phyloP scores from a whole-genome alignment of 1,140 invertebrate genomes.

The Dendroctonus valens region DNA sequence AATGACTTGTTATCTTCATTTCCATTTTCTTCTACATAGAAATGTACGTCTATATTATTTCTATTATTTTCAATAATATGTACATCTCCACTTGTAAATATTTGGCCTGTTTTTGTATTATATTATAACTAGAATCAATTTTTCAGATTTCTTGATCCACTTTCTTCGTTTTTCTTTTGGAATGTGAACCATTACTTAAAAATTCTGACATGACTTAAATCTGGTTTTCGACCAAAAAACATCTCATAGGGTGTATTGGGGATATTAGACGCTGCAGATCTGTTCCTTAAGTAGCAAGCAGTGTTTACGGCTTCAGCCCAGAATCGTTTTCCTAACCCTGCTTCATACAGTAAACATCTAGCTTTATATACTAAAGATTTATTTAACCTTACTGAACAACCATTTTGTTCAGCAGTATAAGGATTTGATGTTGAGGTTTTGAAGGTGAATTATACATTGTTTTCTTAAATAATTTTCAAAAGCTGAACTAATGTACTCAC shows the following conservation, averaged over 20 bases:
- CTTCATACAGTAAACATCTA: slow-evolving; percentile 47
- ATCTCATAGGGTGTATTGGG: slow-evolving; percentile 37
- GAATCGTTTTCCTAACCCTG: slow-evolving; percentile 41
- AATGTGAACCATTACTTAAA: slow-evolving; percentile 46
- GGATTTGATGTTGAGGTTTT: slow-evolving; percentile 39
- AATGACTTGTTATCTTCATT: not conserved
- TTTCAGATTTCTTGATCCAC: slow-evolving; percentile 38
- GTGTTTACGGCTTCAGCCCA: slow-evolving; percentile 52
- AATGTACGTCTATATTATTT: not conserved
- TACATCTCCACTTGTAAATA: slow-evolving; percentile 43
- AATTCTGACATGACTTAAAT: slow-evolving; percentile 42
- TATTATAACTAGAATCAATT: slow-evolving; percentile 37
- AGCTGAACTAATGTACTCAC: slow-evolving; percentile 39
- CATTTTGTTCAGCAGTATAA: slow-evolving; percentile 52
- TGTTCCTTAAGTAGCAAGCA: slow-evolving; percentile 52
- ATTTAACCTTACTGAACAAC: slow-evolving; percentile 49
- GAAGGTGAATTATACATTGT: slow-evolving; percentile 38
- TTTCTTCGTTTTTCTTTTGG: slow-evolving; percentile 41
- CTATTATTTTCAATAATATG: slow-evolving; percentile 39
- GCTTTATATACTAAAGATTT: slow-evolving; percentile 48
- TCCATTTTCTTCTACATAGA: not conserved
- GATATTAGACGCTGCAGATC: slow-evolving; percentile 32
- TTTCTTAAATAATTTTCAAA: slow-evolving; percentile 40
- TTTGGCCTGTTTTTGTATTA: slow-evolving; percentile 39
- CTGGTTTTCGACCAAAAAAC: slow-evolving; percentile 40